A percentile compares a stretch with the other conserved stretches of the same genome.
Conservation (phyloP, 2,888 invertebrate genomes). For the Drosophila mayaguana region DNA sequence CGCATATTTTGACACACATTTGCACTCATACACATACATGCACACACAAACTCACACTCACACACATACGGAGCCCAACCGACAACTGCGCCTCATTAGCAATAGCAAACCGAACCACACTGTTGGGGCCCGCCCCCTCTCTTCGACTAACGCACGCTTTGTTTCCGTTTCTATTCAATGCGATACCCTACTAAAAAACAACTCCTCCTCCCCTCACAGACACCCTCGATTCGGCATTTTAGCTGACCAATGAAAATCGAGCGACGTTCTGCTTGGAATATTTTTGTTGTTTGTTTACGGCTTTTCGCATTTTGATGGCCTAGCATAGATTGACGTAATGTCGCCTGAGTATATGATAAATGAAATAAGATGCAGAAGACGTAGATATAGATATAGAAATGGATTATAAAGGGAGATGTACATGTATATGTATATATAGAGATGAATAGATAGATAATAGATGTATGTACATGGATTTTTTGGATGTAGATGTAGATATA, state of each 20-base stretch:
- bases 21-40: slow-evolving; percentile 33
- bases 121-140: slow-evolving; percentile 4
- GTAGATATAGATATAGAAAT: neutral
- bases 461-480: neutral
- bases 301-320: slow-evolving; percentile 22
- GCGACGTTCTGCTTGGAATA: slow-evolving; percentile 30
- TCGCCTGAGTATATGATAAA: neutral
- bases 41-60: slow-evolving; percentile 1
- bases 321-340: slow-evolving; percentile 20
- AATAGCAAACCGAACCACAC: slow-evolving; percentile 42
- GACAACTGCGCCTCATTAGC: slow-evolving; percentile 72
- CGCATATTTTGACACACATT: slow-evolving; percentile 59
- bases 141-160: slow-evolving; percentile 47
- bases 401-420: neutral
- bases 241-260: slow-evolving; percentile 57
- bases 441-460: neutral
- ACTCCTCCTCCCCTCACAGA: neutral
- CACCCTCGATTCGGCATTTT: slow-evolving; percentile 9
- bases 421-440: neutral
- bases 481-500: neutral
- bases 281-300: slow-evolving; percentile 22
- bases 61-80: slow-evolving; percentile 19
- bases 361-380: no score
- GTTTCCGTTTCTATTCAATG: slow-evolving; percentile 57
- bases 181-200: slow-evolving; percentile 43